Percentiles rank a stretch among this genome's conserved stretches.
Evolutionary conservation across 1,140 invertebrate genomes (phyloP).

Genomic region (Lepidotrigona ventralis): DNA sequence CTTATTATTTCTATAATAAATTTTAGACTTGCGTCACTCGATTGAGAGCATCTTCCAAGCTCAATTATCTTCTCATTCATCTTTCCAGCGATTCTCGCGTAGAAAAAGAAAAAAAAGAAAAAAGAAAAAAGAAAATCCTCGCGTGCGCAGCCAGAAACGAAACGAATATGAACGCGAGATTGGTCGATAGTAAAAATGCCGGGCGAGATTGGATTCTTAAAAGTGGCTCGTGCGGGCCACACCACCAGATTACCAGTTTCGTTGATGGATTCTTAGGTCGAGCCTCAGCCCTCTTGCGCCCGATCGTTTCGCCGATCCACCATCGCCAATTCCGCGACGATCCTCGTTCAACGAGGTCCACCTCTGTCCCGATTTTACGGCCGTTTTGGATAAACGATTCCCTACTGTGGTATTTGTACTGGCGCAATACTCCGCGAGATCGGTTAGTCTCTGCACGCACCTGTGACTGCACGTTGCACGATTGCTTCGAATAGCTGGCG

Average conservation of each 20-base stretch:
- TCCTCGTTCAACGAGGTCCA: conserved; percentile 1
- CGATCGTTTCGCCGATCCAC: conserved; percentile 34
- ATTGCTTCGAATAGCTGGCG: background rate
- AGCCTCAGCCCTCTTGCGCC: conserved; percentile 51
- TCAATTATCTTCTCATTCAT: conserved; percentile 13
- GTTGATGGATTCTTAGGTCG: conserved; percentile 74
- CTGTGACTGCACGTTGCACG: background rate
- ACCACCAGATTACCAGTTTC: conserved; percentile 73
- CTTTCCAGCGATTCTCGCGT: background rate
- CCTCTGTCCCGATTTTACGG: conserved; percentile 66
- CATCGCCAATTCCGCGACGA: conserved; percentile 28
- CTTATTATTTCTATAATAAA: no score
- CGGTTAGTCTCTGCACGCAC: background rate
- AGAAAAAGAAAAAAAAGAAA: background rate
- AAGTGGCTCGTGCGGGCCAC: conserved; percentile 68
- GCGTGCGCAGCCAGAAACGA: background rate
- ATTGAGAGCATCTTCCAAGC: background rate
- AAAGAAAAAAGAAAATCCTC: background rate
- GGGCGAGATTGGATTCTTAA: conserved; percentile 75
- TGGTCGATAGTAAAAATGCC: conserved; percentile 62
- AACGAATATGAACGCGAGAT: background rate
- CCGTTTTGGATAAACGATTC: conserved; percentile 74
- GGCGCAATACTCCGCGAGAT: background rate
- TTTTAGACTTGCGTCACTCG: no score
- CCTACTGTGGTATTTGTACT: background rate